Evolutionary conservation across 2,888 invertebrate species (phyloP).

Genomic region (Trachelus stipa): DNA sequence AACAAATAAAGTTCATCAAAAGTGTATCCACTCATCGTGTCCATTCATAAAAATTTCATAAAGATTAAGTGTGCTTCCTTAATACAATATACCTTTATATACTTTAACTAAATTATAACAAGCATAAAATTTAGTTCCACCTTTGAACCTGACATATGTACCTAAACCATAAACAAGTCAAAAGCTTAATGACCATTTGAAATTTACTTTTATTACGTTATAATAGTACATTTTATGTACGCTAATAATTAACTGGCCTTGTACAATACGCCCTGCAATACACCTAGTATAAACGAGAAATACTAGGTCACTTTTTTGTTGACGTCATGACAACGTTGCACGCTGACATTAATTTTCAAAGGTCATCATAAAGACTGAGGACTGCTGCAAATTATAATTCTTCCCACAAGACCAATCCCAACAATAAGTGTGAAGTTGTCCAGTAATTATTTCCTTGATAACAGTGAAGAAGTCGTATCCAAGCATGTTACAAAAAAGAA

Average conservation of each 20-base stretch:
- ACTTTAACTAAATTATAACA: background rate
- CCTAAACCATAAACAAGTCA: background rate
- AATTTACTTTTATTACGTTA: background rate
- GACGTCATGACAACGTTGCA: background rate
- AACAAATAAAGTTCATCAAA: background rate
- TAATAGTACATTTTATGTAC: background rate
- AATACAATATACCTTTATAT: background rate
- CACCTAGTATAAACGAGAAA: background rate
- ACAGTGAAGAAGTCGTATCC: background rate
- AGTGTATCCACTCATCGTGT: too few relatives aligned
- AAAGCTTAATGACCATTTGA: background rate
- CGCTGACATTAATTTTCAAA: background rate
- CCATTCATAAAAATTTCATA: background rate
- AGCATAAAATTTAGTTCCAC: background rate
- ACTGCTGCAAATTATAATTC: background rate
- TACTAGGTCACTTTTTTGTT: background rate
- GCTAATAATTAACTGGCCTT: background rate
- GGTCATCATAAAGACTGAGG: background rate
- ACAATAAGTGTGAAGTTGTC: background rate
- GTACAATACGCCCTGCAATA: background rate
- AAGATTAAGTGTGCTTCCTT: background rate
- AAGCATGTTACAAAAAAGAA: background rate
- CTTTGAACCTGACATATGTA: background rate
- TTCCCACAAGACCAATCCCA: background rate
- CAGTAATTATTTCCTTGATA: background rate